These are phyloP conservation scores for Bugula neritina DNA, from an alignment of 2,888 invertebrate species.

Conservation along the genomic window DNA sequence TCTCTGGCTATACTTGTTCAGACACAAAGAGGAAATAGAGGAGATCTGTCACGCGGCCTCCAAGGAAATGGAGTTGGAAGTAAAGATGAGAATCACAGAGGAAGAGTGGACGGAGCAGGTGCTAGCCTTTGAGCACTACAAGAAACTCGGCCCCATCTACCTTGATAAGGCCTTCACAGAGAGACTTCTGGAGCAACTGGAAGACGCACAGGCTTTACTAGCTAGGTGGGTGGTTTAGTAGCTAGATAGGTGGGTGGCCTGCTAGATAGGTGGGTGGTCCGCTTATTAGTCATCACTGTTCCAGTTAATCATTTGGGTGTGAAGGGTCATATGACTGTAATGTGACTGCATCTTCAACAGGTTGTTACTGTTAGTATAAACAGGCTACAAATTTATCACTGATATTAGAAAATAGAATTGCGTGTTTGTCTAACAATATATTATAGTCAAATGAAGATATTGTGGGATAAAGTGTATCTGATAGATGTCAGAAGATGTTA, in stretches of 20 bases:
- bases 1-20: too few species aligned
- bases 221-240: slow-evolving; percentile 32
- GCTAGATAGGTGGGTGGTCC: too few species aligned
- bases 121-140: slow-evolving; percentile 51
- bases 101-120: slow-evolving; percentile 55
- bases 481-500: too few species aligned
- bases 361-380: too few species aligned
- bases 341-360: too few species aligned
- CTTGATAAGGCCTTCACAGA: slow-evolving; percentile 50
- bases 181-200: slow-evolving; percentile 51
- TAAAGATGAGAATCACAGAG: slow-evolving; percentile 51
- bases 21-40: slow-evolving; percentile 47
- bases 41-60: slow-evolving; percentile 51
- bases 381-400: too few species aligned
- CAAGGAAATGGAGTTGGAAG: slow-evolving; percentile 51
- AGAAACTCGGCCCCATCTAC: slow-evolving; percentile 50
- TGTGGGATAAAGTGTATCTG: too few species aligned
- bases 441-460: too few species aligned
- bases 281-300: not conserved
- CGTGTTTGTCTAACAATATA: too few species aligned
- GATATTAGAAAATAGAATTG: too few species aligned
- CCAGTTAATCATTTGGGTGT: slow-evolving; percentile 27
- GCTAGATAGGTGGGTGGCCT: too few species aligned
- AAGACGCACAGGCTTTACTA: slow-evolving; percentile 51
- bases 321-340: too few species aligned